A percentile compares a stretch with the other conserved stretches of the same genome.
Conservation (phyloP, 2,797 vertebrate genomes). For the Poecilia wingei region DNA sequence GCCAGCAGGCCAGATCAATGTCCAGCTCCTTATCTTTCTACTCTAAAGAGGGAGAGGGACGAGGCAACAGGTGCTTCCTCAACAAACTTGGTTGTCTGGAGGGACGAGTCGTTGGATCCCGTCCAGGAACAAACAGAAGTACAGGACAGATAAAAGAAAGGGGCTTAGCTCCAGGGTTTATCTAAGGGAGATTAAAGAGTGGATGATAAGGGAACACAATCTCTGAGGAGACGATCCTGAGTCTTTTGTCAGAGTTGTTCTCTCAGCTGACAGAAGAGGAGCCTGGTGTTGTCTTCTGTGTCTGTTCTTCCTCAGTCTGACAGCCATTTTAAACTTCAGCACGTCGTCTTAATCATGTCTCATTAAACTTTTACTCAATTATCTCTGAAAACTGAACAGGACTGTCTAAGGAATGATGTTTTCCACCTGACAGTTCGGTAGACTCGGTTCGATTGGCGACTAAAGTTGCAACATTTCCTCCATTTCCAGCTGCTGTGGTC, state of each 20-base stretch:
- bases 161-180: background rate
- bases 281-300: background rate
- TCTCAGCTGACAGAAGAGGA: background rate
- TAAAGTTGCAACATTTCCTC: too few relatives aligned
- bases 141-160: background rate
- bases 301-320: background rate
- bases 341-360: background rate
- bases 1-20: background rate
- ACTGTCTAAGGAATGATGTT: too few relatives aligned
- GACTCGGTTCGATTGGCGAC: too few relatives aligned
- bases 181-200: background rate
- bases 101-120: background rate
- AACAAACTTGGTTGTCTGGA: conserved; percentile 1
- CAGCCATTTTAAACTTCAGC: background rate
- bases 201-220: background rate
- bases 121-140: background rate
- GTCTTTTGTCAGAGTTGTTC: background rate
- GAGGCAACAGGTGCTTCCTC: background rate
- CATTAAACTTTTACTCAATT: background rate
- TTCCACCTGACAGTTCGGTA: too few relatives aligned
- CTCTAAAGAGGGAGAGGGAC: background rate
- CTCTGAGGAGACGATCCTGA: background rate
- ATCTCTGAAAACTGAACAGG: background rate
- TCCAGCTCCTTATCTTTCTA: background rate
- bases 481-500: too few relatives aligned